Conservation (phyloP, 2,888 invertebrate species). For the Hemaris fuciformis region DNA sequence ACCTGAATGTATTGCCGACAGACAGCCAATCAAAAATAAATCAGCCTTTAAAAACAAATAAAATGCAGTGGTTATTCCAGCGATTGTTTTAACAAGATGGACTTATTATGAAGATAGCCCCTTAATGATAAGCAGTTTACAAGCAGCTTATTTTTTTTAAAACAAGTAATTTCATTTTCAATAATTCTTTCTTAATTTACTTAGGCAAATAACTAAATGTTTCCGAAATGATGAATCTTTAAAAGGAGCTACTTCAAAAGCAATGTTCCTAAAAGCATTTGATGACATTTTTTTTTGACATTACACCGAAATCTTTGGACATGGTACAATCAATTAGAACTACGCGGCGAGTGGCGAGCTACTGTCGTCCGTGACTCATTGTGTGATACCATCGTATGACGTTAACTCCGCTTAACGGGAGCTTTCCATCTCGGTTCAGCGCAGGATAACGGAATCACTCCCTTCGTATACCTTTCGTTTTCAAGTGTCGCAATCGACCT, state of each 20-base stretch:
- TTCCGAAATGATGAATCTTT: too few species aligned
- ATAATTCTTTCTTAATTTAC: too few species aligned
- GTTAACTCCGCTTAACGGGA: conserved; percentile 63
- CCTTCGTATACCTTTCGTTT: conserved; percentile 77
- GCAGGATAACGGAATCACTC: conserved; percentile 76
- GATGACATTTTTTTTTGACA: not conserved
- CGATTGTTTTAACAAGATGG: not conserved
- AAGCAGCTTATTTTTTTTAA: too few species aligned
- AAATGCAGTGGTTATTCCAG: not conserved
- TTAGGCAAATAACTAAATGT: too few species aligned
- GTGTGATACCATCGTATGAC: conserved; percentile 56
- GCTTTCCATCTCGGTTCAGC: conserved; percentile 73
- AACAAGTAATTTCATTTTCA: too few species aligned
- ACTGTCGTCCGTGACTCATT: conserved; percentile 39
- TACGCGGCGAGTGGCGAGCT: conserved; percentile 23
- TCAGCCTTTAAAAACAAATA: not conserved
- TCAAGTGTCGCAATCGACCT: conserved; percentile 71
- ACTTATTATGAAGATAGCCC: too few species aligned
- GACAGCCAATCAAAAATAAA: not conserved
- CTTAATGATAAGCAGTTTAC: too few species aligned
- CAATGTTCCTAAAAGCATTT: not conserved
- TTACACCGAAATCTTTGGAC: not conserved
- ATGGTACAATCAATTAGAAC: not conserved
- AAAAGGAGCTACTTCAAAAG: not conserved
- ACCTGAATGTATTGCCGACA: not conserved